Evolutionary conservation across 2,797 vertebrate species (phyloP), one percentile per base, ranked within the genome.

Genomic region (Silurus lanzhouensis): DNA sequence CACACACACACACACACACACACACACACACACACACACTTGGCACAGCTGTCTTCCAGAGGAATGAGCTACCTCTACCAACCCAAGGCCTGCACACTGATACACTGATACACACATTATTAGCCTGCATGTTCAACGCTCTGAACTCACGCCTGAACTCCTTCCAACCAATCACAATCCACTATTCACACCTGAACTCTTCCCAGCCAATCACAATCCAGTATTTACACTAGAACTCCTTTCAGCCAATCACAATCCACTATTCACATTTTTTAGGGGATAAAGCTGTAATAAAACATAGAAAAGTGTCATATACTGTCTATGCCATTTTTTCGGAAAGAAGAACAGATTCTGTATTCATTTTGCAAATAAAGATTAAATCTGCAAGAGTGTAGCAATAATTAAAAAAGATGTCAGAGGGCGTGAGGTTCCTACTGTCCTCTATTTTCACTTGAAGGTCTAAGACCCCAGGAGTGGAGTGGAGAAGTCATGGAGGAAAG

Each of bases 21-120:
- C 87, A 88, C 84, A 86, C 92, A 85, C 88, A 79, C 71, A 52
- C 38, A 38, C 38, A 38, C 84, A 48, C 87, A 46, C 44, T 31
- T 52, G 79, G 44, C 68, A 86, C 95, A 96, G 95, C 94, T 96
- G 95, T 93, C 88, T 89, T 88, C 90, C 91, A 90, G 90, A 91
- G 91, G 93, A 94, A 93, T 92, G 93, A 92, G 92, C 88, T 87
- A 90, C 84, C 87, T 87, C 85, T 94, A 92, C 92, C 93, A 93
- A 93, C 91, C 89, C 88, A 83, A 87, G 90, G 90, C 89, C 91
- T 90, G 89, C 55, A 38, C 38, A 38, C 38, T 38, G 38, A 38
- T 88, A 90, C 88, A 90, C 89, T 88, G 90, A 94, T 93, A 94
- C 92, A 92, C 93, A 92, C 91, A 91, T 92, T 91, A 93, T 93